Conservation (phyloP, 2,888 invertebrate genomes). For the Scaptomyza tumidula region DNA sequence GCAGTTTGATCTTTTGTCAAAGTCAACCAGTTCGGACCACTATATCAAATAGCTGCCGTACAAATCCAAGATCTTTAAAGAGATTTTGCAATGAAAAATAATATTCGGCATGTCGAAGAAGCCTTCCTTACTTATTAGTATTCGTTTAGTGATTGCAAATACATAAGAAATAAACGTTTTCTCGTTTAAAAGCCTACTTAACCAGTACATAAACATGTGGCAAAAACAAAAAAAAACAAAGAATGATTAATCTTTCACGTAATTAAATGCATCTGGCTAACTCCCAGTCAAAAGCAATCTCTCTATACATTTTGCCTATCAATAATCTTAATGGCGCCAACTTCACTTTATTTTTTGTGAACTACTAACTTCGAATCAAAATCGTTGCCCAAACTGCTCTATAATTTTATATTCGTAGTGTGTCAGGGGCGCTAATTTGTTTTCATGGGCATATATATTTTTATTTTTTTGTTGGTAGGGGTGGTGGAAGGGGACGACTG, state of each 20-base stretch:
- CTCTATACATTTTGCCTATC: neutral
- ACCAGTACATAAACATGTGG: neutral
- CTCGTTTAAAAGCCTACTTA: too few relatives aligned
- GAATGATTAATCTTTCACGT: neutral
- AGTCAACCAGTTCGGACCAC: too few relatives aligned
- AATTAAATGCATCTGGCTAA: neutral
- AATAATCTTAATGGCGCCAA: constrained; percentile 4
- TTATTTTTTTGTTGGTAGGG: constrained; percentile 1
- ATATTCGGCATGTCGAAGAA: too few relatives aligned
- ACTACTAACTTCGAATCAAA: constrained; percentile 23
- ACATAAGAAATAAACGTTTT: too few relatives aligned
- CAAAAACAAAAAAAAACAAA: neutral
- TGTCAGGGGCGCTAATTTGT: constrained; percentile 55
- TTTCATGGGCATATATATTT: constrained; percentile 29
- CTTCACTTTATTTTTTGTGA: constrained; percentile 11
- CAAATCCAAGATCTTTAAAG: too few relatives aligned
- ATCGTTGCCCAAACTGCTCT: constrained; percentile 13
- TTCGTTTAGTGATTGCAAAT: too few relatives aligned
- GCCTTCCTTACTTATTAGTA: too few relatives aligned
- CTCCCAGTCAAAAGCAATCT: neutral
- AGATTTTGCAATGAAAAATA: too few relatives aligned
- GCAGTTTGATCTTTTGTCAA: too few relatives aligned
- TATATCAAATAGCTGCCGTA: too few relatives aligned
- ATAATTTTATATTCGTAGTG: constrained; percentile 26
- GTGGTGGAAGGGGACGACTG: neutral